These are phyloP conservation scores for Diarsia mendica DNA, from an alignment of 2,888 invertebrate genomes.

Conservation along the genomic window DNA sequence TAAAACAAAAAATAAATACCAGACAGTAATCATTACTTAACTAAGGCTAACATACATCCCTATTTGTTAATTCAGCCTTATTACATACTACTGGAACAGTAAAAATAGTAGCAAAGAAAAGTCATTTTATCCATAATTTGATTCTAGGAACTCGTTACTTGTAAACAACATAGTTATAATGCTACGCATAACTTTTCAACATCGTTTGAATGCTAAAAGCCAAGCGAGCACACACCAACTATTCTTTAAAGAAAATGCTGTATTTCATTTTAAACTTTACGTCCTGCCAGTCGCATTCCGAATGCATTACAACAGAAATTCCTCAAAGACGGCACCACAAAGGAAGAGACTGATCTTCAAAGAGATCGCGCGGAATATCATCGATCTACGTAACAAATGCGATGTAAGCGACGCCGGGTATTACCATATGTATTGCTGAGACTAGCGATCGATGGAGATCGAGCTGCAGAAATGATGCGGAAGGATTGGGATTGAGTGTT, in stretches of 20 bases:
- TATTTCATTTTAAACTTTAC: constrained; percentile 56
- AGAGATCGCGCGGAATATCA: constrained; percentile 61
- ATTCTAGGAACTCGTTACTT: not conserved
- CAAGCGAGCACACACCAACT: constrained; percentile 8
- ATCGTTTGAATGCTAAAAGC: not conserved
- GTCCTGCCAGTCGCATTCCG: constrained; percentile 42
- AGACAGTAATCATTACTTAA: not conserved
- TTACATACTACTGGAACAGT: not conserved
- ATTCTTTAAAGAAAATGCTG: constrained; percentile 32
- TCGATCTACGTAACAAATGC: constrained; percentile 63
- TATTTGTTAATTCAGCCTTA: too few relatives aligned
- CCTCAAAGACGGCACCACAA: constrained; percentile 59
- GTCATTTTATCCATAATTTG: not conserved
- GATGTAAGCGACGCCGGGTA: constrained; percentile 60
- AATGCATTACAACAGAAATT: constrained; percentile 57
- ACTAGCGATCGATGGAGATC: constrained; percentile 60
- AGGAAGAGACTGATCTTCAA: constrained; percentile 61
- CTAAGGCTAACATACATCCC: too few relatives aligned
- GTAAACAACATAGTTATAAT: not conserved
- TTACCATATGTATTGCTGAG: constrained; percentile 65
- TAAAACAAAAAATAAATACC: not conserved
- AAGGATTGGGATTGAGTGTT: constrained; percentile 27
- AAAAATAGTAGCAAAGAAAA: not conserved
- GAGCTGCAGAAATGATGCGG: constrained; percentile 42
- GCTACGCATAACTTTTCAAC: not conserved